Base-by-base conservation (phyloP, 2,797 vertebrate genomes). In the Lepilemur ruficaudatus region DNA sequence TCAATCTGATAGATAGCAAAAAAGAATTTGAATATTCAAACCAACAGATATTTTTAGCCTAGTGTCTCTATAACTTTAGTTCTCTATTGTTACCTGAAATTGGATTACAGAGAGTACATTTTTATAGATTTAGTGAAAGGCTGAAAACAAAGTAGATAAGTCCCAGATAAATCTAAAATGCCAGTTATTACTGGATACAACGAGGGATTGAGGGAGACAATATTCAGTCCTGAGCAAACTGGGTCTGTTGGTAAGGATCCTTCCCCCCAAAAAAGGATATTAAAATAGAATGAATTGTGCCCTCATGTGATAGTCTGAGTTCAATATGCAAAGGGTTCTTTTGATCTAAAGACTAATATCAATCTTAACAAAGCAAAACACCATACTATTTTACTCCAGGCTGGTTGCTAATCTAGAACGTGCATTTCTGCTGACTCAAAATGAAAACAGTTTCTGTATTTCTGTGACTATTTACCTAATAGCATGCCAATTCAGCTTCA, bases 11-110 rank as follows among this genome's bases (percentile, higher is more conserved):
- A 52, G 46, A 23, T 4, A 52, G 22, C 11, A 80, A 86, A 95
- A 84, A 70, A 79, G 8, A 94, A 85, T 61, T 61, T n/a, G 32
- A 93, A 81, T 55, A 95, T 94, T 94, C 46, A 83, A 96, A 87
- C 6, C 28, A 55, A 73, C 0, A 25, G n/a, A 61, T 81, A 50
- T 55, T 82, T 92, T 43, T 35, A 93, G 48, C 0, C n/a, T 94
- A 81, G 7, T 70, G 15, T 41, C 96, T 94, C 69, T 75, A 50
- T 52, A 84, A 79, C 18, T 80, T 32, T 41, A 69, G 76, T 96
- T 94, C 38, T 93, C 41, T 83, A 46, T 59, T 55, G 59, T 38
- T 82, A 91, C 18, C 22, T 89, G 25, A 91, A 69, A 85, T 32
- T 38, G 2, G 5, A 94, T 70, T 86, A 46, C 4, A 84, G 59